These are phyloP conservation scores for Pampus argenteus DNA, from an alignment of 2,797 vertebrate species.

Conservation along the genomic window DNA sequence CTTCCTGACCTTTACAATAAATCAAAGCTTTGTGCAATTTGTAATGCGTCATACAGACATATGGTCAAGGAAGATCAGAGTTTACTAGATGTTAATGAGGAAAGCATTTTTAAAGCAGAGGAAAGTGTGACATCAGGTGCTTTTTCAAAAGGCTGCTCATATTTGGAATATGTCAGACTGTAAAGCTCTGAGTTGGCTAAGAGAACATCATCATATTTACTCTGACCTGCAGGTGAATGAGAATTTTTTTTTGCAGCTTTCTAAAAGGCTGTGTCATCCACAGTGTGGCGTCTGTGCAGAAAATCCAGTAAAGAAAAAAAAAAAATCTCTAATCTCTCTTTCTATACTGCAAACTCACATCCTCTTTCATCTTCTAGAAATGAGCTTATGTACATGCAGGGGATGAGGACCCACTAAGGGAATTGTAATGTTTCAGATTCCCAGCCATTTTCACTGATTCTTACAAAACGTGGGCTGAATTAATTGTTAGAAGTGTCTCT, in stretches of 20 bases:
- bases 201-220: slow-evolving; percentile 24
- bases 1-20: slow-evolving; percentile 35
- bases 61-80: slow-evolving; percentile 26
- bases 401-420: slow-evolving; percentile 56
- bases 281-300: slow-evolving; percentile 27
- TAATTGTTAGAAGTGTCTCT: slow-evolving; percentile 49
- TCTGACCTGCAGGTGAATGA: slow-evolving; percentile 44
- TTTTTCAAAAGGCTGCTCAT: slow-evolving; percentile 45
- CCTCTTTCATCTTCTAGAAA: slow-evolving; percentile 70
- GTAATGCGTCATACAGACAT: slow-evolving; percentile 12
- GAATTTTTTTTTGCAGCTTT: slow-evolving; percentile 30
- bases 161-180: slow-evolving; percentile 32
- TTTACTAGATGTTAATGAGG: slow-evolving; percentile 7
- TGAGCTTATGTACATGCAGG: slow-evolving; percentile 56
- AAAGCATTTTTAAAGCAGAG: slow-evolving; percentile 21
- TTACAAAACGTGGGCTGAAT: slow-evolving; percentile 64
- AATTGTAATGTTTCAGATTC: slow-evolving; percentile 68
- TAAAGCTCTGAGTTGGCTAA: slow-evolving; percentile 1
- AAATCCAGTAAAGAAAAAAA: slow-evolving; percentile 27
- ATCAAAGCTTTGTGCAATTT: slow-evolving; percentile 22
- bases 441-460: slow-evolving; percentile 51
- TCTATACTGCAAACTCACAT: slow-evolving; percentile 42
- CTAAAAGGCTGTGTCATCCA: slow-evolving; percentile 45
- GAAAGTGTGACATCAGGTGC: slow-evolving; percentile 30
- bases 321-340: slow-evolving; percentile 58